These are phyloP conservation scores for Gadopsis marmoratus DNA, from an alignment of 2,797 vertebrate genomes.

Conservation along the genomic window DNA sequence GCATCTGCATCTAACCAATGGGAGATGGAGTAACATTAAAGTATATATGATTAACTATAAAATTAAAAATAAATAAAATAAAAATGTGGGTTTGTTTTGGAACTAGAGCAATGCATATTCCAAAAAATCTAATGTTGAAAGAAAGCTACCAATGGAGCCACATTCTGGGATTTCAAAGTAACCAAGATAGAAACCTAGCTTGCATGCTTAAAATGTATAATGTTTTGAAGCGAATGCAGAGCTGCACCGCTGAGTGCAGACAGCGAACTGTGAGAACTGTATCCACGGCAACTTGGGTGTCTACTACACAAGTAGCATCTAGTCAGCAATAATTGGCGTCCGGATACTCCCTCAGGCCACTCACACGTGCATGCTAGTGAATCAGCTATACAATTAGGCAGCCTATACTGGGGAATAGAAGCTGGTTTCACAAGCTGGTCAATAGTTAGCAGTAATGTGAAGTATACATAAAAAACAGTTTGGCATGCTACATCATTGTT, in stretches of 20 bases:
- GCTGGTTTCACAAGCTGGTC: background rate
- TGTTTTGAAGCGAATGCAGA: background rate
- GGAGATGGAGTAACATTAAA: background rate
- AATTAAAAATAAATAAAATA: background rate
- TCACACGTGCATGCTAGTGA: background rate
- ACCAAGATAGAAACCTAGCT: background rate
- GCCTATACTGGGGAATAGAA: background rate
- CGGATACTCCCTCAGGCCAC: constrained; percentile 32
- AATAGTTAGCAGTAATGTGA: background rate
- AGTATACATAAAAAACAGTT: constrained; percentile 13
- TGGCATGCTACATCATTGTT: constrained; percentile 26
- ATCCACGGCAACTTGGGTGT: constrained; percentile 13
- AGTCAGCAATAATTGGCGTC: constrained; percentile 45
- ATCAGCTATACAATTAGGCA: constrained; percentile 32
- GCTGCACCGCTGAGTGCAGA: background rate
- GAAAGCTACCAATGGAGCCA: background rate
- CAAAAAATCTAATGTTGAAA: background rate
- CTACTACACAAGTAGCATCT: constrained; percentile 7
- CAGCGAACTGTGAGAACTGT: background rate
- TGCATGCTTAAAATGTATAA: background rate
- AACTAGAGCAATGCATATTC: background rate
- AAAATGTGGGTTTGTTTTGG: background rate
- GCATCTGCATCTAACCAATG: background rate
- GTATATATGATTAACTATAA: background rate
- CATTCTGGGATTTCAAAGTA: background rate